Evolutionary conservation across 2,113 vertebrate species (phyloP), one percentile per base, ranked within the genome.

Genomic region (Spea bombifrons): DNA sequence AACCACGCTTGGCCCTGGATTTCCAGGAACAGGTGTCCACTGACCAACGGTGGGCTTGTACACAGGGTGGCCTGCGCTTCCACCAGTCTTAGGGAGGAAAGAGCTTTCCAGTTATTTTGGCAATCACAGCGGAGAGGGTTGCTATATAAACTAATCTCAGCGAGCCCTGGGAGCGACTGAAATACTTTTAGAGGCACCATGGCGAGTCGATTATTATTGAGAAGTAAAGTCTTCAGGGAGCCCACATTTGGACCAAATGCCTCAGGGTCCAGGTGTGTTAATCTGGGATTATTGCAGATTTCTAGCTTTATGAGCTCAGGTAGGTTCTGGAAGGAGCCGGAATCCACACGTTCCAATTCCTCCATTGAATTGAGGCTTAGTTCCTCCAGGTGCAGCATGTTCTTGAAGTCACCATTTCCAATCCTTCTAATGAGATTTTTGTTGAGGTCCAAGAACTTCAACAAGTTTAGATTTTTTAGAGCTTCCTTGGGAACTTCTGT

Each of bases 371-470:
- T 94, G 75, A 94, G 83, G 83, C 93, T 94, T 55, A 94, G 87
- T 82, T 93, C 92, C 82, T 94, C 91, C 69, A 94, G 83, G 77
- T 94, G 91, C 46, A 83, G 86, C 53, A 92, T 90, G 82, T 92
- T 88, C 82, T 86, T 87, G 79, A 94, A 93, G 46, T 94, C 92
- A 46, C 92, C 92, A 71, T 84, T 82, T 75, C 85, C 85, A 66
- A 94, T 64, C 50, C 86, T 87, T 9, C 78, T 67, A 49, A 94
- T 93, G 0, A 92, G 92, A 73, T 94, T 94, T 79, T 84, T 90
- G 86, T 94, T 94, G 75, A 94, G 91, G 80, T 94, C 93, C 71
- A 94, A 80, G 78, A 94, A 94, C 85, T 94, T 94, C 12, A 94
- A 85, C 78, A 90, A 91, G 1, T 91, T 90, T 9, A 94, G 87